Percentiles rank a stretch among this genome's conserved stretches.
Conservation (phyloP, 2,113 vertebrate species). For the Struthidea cinerea region DNA sequence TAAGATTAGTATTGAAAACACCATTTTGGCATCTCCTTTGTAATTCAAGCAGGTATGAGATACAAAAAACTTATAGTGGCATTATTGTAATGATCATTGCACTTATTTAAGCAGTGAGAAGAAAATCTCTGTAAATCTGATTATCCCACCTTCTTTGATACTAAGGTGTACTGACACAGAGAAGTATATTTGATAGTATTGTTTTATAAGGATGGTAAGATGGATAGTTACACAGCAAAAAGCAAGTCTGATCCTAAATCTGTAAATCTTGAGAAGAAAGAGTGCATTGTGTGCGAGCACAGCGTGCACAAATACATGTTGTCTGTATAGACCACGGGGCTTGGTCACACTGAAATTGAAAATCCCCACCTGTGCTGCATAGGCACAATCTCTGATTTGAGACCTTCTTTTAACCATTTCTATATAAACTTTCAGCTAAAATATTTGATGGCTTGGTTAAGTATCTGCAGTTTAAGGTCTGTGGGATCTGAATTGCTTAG, state of each 20-base stretch:
- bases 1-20: neutral
- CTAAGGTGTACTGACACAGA: neutral
- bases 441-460: neutral
- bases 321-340: neutral
- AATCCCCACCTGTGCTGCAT: neutral
- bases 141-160: neutral
- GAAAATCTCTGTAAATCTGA: constrained; percentile 9
- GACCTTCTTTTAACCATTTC: neutral
- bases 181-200: neutral
- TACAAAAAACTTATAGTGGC: neutral
- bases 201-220: neutral
- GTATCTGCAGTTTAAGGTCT: neutral
- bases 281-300: neutral
- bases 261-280: neutral
- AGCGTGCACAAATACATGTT: neutral
- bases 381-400: neutral
- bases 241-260: neutral
- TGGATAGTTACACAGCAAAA: neutral
- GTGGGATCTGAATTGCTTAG: neutral
- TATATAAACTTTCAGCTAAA: neutral
- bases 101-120: constrained; percentile 14
- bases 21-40: neutral
- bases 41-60: neutral
- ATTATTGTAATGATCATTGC: neutral
- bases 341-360: neutral